Conservation (phyloP, 64 coral and sea anemone genomes). For the Stichodactyla helianthus region DNA sequence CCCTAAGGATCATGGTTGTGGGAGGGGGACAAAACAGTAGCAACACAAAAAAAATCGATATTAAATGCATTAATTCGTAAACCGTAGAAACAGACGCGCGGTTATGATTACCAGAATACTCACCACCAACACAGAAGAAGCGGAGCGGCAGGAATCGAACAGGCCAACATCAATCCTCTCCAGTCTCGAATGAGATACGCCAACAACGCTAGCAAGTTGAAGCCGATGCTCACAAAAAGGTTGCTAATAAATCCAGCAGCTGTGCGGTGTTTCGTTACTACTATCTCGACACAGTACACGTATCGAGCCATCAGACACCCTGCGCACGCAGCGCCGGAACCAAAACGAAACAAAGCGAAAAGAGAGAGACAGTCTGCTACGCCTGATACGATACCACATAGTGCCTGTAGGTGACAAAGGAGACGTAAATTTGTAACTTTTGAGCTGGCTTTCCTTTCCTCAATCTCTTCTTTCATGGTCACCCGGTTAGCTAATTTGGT, state of each 20-base stretch:
- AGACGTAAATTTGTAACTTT: too few species aligned
- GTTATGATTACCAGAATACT: neutral
- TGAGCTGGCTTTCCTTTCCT: too few species aligned
- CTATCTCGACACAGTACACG: conserved; percentile 86
- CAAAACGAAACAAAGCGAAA: conserved; percentile 73
- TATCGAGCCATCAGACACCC: conserved; percentile 73
- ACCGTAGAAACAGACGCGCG: too few species aligned
- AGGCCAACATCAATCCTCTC: conserved; percentile 59
- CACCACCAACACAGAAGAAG: conserved; percentile 74
- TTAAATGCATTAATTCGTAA: too few species aligned
- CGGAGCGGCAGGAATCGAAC: conserved; percentile 42
- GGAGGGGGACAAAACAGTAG: too few species aligned
- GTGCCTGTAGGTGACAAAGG: conserved; percentile 30
- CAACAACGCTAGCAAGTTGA: conserved; percentile 38
- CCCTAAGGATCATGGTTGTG: too few species aligned
- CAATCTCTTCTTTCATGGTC: too few species aligned
- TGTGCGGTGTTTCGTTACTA: conserved; percentile 50
- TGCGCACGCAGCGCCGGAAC: conserved; percentile 44
- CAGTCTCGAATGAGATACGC: conserved; percentile 86
- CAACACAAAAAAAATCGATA: too few species aligned
- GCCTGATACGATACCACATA: conserved; percentile 49
- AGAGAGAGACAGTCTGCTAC: conserved; percentile 72
- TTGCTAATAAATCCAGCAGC: conserved; percentile 72
- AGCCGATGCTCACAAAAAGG: conserved; percentile 61
- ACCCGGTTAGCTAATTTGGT: too few species aligned